phyloP scores from a whole-genome alignment of 1,140 invertebrate genomes.

The Thaumatotibia leucotreta region DNA sequence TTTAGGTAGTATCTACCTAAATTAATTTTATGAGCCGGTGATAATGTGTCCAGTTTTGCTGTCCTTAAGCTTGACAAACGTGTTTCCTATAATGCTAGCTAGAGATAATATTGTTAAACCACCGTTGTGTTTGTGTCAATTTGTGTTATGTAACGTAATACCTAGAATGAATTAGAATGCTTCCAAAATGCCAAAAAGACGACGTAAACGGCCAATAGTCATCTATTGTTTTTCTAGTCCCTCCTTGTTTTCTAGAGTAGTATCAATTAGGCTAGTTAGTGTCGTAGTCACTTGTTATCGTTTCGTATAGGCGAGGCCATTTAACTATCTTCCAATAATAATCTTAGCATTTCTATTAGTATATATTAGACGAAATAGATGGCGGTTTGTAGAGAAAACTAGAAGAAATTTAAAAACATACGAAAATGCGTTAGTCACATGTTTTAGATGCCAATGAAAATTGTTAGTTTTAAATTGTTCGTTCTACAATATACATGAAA shows the following conservation, averaged over 20 bases:
- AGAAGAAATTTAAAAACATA: not conserved
- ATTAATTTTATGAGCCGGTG: too few relatives aligned
- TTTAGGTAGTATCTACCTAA: too few relatives aligned
- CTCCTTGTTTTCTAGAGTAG: conserved; percentile 50
- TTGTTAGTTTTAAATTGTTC: too few relatives aligned
- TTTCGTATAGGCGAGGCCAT: conserved; percentile 67
- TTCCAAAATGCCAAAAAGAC: not conserved
- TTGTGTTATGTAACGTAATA: too few relatives aligned
- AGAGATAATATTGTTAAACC: too few relatives aligned
- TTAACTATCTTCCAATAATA: conserved; percentile 55
- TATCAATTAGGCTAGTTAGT: conserved; percentile 31
- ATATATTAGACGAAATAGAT: conserved; percentile 21
- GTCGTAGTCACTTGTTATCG: conserved; percentile 51
- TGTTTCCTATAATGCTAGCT: too few relatives aligned
- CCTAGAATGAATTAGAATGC: too few relatives aligned
- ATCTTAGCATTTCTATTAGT: conserved; percentile 54
- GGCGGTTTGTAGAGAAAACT: not conserved
- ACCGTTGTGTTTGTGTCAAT: too few relatives aligned
- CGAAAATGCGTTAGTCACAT: not conserved
- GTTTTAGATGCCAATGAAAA: too few relatives aligned
- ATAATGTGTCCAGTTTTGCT: too few relatives aligned
- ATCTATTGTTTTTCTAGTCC: conserved; percentile 23
- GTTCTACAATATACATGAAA: too few relatives aligned
- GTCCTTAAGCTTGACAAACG: too few relatives aligned
- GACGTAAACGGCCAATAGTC: conserved; percentile 32